These are phyloP conservation scores for Hoplostethus mediterraneus DNA, from an alignment of 2,797 vertebrate species.

Conservation along the genomic window DNA sequence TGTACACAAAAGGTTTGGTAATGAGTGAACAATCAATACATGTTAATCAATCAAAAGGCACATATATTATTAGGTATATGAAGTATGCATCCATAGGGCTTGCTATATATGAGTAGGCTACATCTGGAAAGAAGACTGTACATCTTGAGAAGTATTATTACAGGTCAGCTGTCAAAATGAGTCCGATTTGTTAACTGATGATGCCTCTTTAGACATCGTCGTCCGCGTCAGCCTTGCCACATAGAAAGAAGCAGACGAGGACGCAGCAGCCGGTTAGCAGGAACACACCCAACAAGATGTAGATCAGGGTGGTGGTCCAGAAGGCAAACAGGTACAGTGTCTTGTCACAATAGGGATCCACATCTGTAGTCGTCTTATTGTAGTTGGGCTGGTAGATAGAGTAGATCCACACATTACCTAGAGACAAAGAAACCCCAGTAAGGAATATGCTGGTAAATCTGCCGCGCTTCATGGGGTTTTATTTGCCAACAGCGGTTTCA, in stretches of 20 bases:
- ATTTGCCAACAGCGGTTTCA: no score
- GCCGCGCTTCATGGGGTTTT: not conserved
- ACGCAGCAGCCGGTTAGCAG: conserved; percentile 29
- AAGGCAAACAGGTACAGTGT: conserved; percentile 63
- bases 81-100: no score
- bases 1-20: no score
- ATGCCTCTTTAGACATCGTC: conserved; percentile 38
- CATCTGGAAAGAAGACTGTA: no score
- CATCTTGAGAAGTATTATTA: no score
- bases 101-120: no score
- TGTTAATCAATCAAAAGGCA: not conserved
- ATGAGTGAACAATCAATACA: not conserved
- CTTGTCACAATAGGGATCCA: conserved; percentile 57
- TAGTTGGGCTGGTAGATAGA: conserved; percentile 70
- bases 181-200: not conserved
- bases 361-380: conserved; percentile 28
- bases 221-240: conserved; percentile 37
- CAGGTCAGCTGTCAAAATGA: not conserved
- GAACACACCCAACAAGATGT: conserved; percentile 26
- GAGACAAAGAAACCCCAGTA: no score
- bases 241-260: conserved; percentile 32
- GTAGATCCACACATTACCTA: conserved; percentile 72
- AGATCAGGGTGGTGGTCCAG: conserved; percentile 51
- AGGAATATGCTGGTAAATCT: not conserved
- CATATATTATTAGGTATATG: no score